Conservation (phyloP, 2,797 vertebrate genomes). For the Heterohyrax brucei region DNA sequence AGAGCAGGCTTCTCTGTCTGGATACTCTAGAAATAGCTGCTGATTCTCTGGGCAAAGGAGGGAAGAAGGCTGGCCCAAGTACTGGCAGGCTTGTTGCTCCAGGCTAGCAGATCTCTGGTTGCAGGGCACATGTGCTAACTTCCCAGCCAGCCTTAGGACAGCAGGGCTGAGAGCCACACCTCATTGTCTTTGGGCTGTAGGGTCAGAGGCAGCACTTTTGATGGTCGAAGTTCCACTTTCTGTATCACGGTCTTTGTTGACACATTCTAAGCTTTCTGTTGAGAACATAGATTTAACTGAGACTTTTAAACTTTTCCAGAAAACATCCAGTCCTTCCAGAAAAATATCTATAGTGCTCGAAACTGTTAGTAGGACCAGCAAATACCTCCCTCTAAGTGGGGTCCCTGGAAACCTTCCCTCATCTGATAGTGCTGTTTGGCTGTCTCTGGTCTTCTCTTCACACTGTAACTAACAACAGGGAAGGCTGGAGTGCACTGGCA, state of each 20-base stretch:
- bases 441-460: accelerated
- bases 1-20: neutral
- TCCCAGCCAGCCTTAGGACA: accelerated
- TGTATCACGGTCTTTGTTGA: neutral
- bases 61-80: no score
- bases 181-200: accelerated
- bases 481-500: no score
- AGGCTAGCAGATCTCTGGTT: accelerated
- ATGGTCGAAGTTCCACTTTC: neutral
- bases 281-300: neutral
- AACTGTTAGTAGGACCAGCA: neutral
- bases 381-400: accelerated
- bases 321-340: neutral
- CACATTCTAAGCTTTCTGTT: no score
- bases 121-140: accelerated
- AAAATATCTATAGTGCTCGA: neutral
- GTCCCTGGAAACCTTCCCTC: neutral
- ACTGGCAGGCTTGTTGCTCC: neutral
- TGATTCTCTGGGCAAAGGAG: accelerated
- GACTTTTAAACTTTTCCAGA: accelerated
- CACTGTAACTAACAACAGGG: accelerated
- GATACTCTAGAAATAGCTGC: neutral
- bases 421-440: accelerated
- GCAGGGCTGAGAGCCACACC: accelerated
- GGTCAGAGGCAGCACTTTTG: neutral